Conservation (phyloP, 2,888 invertebrate species). For the Cristatella mucedo region DNA sequence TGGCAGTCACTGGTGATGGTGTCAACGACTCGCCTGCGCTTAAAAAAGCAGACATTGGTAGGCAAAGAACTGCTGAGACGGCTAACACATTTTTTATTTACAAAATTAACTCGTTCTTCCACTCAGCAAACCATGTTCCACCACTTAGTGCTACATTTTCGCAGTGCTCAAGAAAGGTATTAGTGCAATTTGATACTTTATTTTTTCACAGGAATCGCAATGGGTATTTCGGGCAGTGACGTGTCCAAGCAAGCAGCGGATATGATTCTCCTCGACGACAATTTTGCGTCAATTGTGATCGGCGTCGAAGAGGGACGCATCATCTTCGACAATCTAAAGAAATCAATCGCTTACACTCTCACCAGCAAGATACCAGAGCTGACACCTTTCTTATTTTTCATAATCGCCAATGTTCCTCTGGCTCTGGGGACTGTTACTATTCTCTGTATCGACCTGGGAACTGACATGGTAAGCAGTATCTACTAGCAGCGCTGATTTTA, state of each 20-base stretch:
- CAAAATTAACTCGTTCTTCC: no score
- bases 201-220: slow-evolving; percentile 46
- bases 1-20: slow-evolving; percentile 65
- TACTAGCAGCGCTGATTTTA: slow-evolving; percentile 4
- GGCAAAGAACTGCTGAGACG: no score
- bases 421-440: slow-evolving; percentile 14
- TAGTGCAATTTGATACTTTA: no score
- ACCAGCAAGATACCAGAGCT: slow-evolving; percentile 16
- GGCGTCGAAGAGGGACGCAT: slow-evolving; percentile 60
- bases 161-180: slow-evolving; percentile 97
- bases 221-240: slow-evolving; percentile 86
- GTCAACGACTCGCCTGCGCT: slow-evolving; percentile 66
- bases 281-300: slow-evolving; percentile 41
- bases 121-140: no score
- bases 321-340: slow-evolving; percentile 17
- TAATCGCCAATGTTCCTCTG: slow-evolving; percentile 13
- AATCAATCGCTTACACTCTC: slow-evolving; percentile 16
- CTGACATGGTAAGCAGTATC: slow-evolving; percentile 14
- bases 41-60: slow-evolving; percentile 49
- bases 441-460: slow-evolving; percentile 14
- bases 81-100: no score
- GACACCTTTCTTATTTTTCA: slow-evolving; percentile 15
- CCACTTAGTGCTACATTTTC: no score
- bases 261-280: slow-evolving; percentile 16
- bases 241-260: slow-evolving; percentile 54